A percentile compares a stretch with the other conserved stretches of the same genome.
phyloP scores from a whole-genome alignment of 2,113 vertebrate genomes.

The Okapia johnstoni region DNA sequence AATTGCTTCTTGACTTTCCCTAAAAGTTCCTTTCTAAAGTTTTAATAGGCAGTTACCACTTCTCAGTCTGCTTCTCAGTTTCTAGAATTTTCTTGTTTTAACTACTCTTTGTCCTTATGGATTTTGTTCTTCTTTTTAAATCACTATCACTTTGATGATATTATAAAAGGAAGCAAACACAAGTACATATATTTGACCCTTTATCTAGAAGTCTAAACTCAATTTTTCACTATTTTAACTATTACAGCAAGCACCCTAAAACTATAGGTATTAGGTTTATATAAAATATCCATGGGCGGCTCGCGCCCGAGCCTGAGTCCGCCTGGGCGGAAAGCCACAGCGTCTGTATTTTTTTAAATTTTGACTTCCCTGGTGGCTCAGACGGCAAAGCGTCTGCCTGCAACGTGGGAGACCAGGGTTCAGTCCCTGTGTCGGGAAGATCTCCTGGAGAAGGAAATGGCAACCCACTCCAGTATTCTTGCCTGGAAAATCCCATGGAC shows the following conservation, averaged over 20 bases:
- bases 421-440: too few relatives aligned
- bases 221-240: conserved; percentile 2
- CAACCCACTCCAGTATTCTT: too few relatives aligned
- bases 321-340: too few relatives aligned
- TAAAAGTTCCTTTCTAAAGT: not conserved
- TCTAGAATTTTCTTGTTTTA: not conserved
- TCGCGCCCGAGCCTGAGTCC: too few relatives aligned
- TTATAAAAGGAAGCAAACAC: not conserved
- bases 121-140: not conserved
- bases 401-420: too few relatives aligned
- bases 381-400: too few relatives aligned
- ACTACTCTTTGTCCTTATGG: not conserved
- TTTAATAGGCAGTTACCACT: not conserved
- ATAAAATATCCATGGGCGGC: not conserved
- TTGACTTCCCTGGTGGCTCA: too few relatives aligned
- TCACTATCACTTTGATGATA: not conserved
- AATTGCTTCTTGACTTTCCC: not conserved
- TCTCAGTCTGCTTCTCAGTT: not conserved
- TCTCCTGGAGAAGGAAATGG: too few relatives aligned
- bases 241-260: not conserved
- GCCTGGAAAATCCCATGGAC: too few relatives aligned
- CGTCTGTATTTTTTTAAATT: too few relatives aligned
- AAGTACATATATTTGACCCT: not conserved
- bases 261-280: not conserved
- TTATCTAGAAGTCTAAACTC: not conserved